Conservation (phyloP, 2,797 vertebrate species). For the Paramormyrops hopkinsi region DNA sequence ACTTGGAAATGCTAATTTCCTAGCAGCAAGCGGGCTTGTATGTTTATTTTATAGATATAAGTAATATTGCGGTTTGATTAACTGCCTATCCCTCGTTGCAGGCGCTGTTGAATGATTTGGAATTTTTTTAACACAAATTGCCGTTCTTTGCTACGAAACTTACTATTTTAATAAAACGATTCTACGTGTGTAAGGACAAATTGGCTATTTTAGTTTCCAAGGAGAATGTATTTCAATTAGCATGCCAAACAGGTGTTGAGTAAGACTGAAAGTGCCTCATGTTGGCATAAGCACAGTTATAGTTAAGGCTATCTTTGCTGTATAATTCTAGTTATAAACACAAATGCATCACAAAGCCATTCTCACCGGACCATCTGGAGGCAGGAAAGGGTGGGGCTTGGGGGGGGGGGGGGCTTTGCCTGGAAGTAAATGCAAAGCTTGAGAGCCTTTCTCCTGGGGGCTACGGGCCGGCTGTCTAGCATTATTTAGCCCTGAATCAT, state of each 20-base stretch:
- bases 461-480: background rate
- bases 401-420: background rate
- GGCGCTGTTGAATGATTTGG: background rate
- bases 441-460: background rate
- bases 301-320: background rate
- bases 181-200: background rate
- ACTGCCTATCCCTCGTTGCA: background rate
- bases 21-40: background rate
- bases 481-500: background rate
- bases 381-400: background rate
- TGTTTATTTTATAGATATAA: background rate
- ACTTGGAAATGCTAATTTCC: background rate
- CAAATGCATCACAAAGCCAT: background rate
- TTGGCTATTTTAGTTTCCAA: background rate
- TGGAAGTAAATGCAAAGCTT: background rate
- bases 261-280: background rate
- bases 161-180: background rate
- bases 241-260: background rate
- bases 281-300: background rate
- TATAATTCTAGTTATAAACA: background rate
- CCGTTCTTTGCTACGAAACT: background rate
- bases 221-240: background rate
- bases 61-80: conserved; percentile 13
- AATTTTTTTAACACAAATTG: background rate
- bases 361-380: background rate